Percentiles rank a stretch among this genome's conserved stretches.
phyloP scores from a whole-genome alignment of 2,888 invertebrate genomes.

The Hypsopygia costalis region DNA sequence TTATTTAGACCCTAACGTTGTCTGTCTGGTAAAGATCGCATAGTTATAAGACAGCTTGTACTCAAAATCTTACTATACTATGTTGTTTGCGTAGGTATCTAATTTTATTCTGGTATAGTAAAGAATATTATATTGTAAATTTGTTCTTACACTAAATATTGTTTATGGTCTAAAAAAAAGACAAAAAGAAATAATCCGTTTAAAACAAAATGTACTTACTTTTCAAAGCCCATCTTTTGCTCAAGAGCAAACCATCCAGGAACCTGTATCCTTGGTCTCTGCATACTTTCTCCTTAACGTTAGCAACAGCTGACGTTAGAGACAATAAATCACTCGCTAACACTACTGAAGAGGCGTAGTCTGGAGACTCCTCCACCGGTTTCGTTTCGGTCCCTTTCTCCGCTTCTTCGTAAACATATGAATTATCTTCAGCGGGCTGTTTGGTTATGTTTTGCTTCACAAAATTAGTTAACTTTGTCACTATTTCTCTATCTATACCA shows the following conservation, averaged over 20 bases:
- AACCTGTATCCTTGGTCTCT: slow-evolving; percentile 71
- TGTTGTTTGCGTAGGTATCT: too few species aligned
- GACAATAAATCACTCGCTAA: slow-evolving; percentile 71
- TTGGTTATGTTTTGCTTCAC: slow-evolving; percentile 29
- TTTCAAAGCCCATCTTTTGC: slow-evolving; percentile 79
- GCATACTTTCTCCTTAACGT: slow-evolving; percentile 66
- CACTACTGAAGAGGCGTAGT: slow-evolving; percentile 71
- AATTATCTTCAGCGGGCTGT: slow-evolving; percentile 28
- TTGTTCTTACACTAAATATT: too few species aligned
- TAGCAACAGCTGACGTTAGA: slow-evolving; percentile 67
- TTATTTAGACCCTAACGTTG: too few species aligned
- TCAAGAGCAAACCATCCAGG: slow-evolving; percentile 66
- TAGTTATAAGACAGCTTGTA: too few species aligned
- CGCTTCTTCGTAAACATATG: slow-evolving; percentile 26
- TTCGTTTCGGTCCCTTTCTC: slow-evolving; percentile 38
- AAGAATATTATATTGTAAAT: too few species aligned
- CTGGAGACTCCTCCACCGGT: slow-evolving; percentile 63
- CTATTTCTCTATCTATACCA: slow-evolving; percentile 45
- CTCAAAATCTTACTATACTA: too few species aligned
- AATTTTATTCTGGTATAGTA: too few species aligned
- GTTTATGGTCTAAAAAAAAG: too few species aligned
- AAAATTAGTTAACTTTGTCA: slow-evolving; percentile 43
- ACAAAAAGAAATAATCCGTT: too few species aligned
- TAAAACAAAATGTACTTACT: slow-evolving; percentile 73
- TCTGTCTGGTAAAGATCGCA: too few species aligned